phyloP scores from a whole-genome alignment of 2,113 vertebrate species.

The Periophthalmodon schlosseri region DNA sequence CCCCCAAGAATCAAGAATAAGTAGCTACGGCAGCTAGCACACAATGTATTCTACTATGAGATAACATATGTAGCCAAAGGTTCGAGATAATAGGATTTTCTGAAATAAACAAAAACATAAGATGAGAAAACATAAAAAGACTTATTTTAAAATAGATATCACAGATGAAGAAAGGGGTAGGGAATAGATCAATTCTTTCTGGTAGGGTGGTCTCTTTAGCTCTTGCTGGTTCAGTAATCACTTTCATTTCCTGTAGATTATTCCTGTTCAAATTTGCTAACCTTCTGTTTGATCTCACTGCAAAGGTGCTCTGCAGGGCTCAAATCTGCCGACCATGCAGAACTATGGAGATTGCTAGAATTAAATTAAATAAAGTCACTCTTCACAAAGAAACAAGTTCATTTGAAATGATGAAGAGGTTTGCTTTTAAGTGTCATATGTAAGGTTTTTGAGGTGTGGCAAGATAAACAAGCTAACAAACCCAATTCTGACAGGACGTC shows the following conservation, averaged over 20 bases:
- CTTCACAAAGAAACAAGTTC: not conserved
- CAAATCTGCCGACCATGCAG: conserved; percentile 2
- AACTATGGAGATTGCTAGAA: conserved; percentile 9
- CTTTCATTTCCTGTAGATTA: conserved; percentile 4
- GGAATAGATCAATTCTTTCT: not conserved
- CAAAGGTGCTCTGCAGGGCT: conserved; percentile 10
- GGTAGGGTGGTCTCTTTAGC: not conserved
- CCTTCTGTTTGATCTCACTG: not conserved
- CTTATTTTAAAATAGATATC: not conserved
- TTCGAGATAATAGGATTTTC: not conserved
- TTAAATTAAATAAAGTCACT: conserved; percentile 12
- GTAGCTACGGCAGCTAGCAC: not conserved
- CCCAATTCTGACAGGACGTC: not conserved
- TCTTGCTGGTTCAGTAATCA: conserved; percentile 7
- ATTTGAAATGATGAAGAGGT: not conserved
- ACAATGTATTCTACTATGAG: not conserved
- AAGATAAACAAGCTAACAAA: not conserved
- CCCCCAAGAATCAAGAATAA: conserved; percentile 6
- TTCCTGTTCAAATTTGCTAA: conserved; percentile 14
- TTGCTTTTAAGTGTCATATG: not conserved
- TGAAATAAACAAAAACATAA: not conserved
- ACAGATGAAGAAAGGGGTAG: not conserved
- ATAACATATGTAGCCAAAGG: not conserved
- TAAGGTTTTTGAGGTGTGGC: not conserved
- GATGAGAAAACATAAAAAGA: not conserved